Evolutionary conservation across 2,888 invertebrate genomes (phyloP), one percentile per base, ranked within the genome.

Genomic region (Rotaria magnacalcarata): DNA sequence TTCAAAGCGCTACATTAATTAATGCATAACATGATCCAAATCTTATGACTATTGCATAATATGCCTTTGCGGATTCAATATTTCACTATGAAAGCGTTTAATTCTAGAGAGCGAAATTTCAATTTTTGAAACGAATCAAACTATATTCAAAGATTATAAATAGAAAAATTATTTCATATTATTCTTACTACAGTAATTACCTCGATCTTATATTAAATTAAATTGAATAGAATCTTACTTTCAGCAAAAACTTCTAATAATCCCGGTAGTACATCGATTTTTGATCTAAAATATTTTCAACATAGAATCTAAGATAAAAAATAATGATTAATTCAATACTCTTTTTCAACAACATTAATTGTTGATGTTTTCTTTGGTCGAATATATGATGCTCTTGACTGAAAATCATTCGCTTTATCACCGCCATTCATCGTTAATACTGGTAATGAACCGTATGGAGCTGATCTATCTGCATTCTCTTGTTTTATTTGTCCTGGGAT

Each of bases 211-310:
- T 4, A 11, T 47, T 10, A 47, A 47, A 47, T 47, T 47, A 0
- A 47, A 5, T 47, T 47, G 47, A 47, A 54, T 24, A 34, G 5
- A 27, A 67, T 67, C 80, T 80, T 80, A 80, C 80, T 80, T 80
- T 87, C 84, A 43, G 27, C 74, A 2, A 85, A 27, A 75, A 86
- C 84, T 50, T 87, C 84, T 14, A 87, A 54, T n/a, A 87, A 47
- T 34, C 87, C 87, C 10, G 87, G 87, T 58, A 87, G 27, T 19
- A 84, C 87, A 41, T 87, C 84, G 54, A 67, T 10, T 21, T 6
- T 47, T n/a, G 24, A 24, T 47, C 80, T 80, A 80, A n/a, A 80
- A 43, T 0, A 21, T 24, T 52, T 3, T 52, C 52, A 52, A 52
- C 4, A 52, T 52, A 11, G 52, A 52, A 16, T 52, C 2, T 11